Conservation (phyloP, 2,888 invertebrate genomes). For the Trimorus sp. region DNA sequence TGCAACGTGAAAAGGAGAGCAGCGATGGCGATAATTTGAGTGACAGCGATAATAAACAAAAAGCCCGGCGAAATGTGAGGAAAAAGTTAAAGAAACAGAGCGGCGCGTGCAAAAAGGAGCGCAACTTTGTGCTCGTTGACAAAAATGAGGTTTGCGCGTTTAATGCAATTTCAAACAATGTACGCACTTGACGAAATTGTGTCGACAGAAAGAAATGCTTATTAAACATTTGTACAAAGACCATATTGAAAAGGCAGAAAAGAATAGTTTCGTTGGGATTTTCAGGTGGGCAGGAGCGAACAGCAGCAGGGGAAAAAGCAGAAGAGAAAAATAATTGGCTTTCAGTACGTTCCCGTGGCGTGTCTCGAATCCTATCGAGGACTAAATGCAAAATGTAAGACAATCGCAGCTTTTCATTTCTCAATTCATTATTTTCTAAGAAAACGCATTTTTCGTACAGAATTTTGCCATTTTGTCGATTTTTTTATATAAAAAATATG, state of each 20-base stretch:
- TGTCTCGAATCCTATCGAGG: constrained; percentile 71
- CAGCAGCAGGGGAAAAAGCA: constrained; percentile 60
- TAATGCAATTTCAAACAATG: constrained; percentile 4
- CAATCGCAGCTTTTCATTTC: no score
- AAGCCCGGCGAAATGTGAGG: constrained; percentile 41
- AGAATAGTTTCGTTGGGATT: constrained; percentile 7
- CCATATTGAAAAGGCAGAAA: neutral
- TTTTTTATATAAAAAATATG: no score
- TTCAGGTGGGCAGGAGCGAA: constrained; percentile 51
- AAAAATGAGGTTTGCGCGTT: constrained; percentile 47
- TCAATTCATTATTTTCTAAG: no score
- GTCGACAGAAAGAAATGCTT: neutral
- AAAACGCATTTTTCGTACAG: no score
- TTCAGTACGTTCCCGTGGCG: constrained; percentile 69
- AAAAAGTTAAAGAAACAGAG: constrained; percentile 40
- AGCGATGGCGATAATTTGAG: constrained; percentile 63
- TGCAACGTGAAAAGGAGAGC: constrained; percentile 49
- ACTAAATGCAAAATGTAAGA: no score
- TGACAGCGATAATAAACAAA: constrained; percentile 58
- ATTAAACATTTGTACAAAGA: neutral
- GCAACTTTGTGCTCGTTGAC: constrained; percentile 51
- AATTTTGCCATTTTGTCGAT: no score
- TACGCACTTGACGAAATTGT: neutral
- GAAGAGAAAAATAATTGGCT: constrained; percentile 68
- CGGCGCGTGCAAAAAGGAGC: constrained; percentile 45